These are phyloP conservation scores for Chlorospingus flavigularis DNA, from an alignment of 2,797 vertebrate genomes.

Conservation along the genomic window DNA sequence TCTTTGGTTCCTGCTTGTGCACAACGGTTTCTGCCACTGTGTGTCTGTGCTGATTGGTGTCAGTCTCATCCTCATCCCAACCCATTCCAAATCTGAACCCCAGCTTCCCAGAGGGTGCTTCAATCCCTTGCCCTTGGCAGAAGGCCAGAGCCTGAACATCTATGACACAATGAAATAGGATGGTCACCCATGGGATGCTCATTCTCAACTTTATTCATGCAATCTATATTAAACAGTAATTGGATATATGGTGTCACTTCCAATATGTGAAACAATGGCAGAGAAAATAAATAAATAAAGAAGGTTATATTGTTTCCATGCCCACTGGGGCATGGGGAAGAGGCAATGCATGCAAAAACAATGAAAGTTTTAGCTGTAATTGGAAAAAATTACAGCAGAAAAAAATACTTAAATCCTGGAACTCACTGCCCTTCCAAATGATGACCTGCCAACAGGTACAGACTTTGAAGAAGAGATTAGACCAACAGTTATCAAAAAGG, in stretches of 20 bases:
- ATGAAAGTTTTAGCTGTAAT: neutral
- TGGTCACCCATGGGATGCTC: neutral
- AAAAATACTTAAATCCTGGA: neutral
- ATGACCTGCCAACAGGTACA: neutral
- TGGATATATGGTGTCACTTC: neutral
- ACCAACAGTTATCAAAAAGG: neutral
- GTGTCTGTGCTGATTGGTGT: fast-evolving
- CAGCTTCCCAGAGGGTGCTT: neutral
- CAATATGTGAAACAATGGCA: neutral
- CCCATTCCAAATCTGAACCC: too few relatives aligned
- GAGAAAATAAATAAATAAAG: neutral
- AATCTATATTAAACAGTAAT: neutral
- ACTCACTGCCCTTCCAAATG: neutral
- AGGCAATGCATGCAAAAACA: neutral
- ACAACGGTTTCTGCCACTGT: neutral
- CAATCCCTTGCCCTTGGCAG: neutral
- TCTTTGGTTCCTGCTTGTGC: neutral
- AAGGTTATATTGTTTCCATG: neutral
- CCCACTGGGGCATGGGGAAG: neutral
- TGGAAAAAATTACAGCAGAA: neutral
- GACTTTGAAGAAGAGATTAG: neutral
- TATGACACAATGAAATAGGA: neutral
- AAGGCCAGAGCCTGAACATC: neutral
- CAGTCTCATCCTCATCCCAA: neutral
- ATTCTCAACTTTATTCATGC: neutral